phyloP scores from a whole-genome alignment of 2,113 vertebrate species.

The Trogon melanurus region DNA sequence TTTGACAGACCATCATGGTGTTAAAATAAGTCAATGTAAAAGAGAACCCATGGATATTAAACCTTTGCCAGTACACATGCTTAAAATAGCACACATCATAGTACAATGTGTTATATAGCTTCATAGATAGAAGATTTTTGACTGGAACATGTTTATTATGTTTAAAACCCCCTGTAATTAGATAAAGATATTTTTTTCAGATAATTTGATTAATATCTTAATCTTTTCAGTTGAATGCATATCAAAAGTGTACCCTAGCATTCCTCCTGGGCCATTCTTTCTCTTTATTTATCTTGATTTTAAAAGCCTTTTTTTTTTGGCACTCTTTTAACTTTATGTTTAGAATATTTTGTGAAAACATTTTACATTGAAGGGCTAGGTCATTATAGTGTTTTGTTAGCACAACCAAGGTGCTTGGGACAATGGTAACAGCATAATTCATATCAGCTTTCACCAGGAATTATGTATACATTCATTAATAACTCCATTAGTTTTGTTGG shows the following conservation, averaged over 20 bases:
- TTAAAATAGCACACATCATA: background rate
- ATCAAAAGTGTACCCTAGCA: background rate
- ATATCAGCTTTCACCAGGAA: background rate
- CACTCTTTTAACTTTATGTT: background rate
- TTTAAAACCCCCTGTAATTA: background rate
- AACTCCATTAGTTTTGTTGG: background rate
- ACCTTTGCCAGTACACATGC: rapidly evolving
- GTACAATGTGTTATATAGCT: background rate
- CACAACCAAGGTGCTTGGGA: background rate
- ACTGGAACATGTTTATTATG: background rate
- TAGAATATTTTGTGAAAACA: background rate
- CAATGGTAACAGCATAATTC: background rate
- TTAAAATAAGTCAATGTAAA: background rate
- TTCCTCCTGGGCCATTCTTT: background rate
- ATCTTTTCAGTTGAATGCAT: background rate
- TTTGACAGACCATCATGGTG: background rate
- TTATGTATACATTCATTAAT: background rate
- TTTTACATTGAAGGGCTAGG: background rate
- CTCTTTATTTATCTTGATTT: background rate
- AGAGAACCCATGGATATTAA: background rate
- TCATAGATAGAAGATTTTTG: background rate
- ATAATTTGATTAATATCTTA: background rate
- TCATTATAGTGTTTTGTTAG: background rate
- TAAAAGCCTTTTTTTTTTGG: background rate
- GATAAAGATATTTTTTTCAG: background rate